Evolutionary conservation across 2,113 vertebrate genomes (phyloP), one percentile per base, ranked within the genome.

Genomic region (Stegastes partitus): DNA sequence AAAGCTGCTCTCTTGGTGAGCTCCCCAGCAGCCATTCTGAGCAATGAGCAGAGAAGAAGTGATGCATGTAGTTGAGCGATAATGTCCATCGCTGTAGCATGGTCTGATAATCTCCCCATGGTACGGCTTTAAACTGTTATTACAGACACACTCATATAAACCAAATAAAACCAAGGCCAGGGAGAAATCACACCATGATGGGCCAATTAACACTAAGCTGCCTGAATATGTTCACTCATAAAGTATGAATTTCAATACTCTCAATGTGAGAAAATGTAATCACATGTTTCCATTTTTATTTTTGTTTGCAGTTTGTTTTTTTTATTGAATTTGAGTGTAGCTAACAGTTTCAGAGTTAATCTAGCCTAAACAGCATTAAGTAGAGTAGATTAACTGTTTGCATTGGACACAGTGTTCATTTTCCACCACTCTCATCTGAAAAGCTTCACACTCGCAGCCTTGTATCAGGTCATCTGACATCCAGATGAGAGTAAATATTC

Each of bases 31-130:
- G 88, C 84, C 69, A 81, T 84, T 85, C 89, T 81, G 85, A 88
- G 79, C 83, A 86, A 91, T 87, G 68, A 93, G 78, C 62, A 56
- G 72, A 73, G 77, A 77, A 74, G 88, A 92, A 90, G 86, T 56
- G 77, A 90, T 88, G 92, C 89, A 90, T 93, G 91, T 90, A 83
- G 84, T 81, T 21, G 81, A 88, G 87, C 44, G 91, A 92, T 93
- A 91, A 92, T 92, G 91, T 90, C 87, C 84, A 81, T 76, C 42
- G 72, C 83, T 83, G 81, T 76, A 78, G 84, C 86, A 61, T 76
- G 88, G 87, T 80, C 85, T 70, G 89, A 92, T 93, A 91, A 91
- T 89, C 91, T 92, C 92, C 89, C 91, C 63, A 28, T 69, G 82
- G 91, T 87, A 54, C 62, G 6, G 76, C 88, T 88, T 92, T 90